phyloP scores from a whole-genome alignment of 2,797 vertebrate species.

The Potorous gilbertii region DNA sequence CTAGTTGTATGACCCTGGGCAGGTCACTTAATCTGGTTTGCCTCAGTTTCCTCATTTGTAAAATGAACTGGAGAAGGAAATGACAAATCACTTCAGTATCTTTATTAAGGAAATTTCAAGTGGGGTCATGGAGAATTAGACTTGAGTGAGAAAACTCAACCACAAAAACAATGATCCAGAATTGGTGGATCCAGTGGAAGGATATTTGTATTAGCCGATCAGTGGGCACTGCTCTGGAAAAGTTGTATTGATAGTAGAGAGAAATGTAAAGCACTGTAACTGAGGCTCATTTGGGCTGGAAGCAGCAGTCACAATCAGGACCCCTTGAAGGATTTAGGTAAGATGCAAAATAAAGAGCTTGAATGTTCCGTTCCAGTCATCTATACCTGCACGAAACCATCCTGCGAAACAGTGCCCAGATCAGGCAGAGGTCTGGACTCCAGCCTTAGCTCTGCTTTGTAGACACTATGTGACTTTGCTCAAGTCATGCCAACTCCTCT shows the following conservation, averaged over 20 bases:
- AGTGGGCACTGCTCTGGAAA: background rate
- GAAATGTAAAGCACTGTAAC: background rate
- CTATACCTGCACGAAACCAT: accelerated
- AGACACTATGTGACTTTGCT: background rate
- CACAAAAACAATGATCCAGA: background rate
- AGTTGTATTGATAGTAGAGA: background rate
- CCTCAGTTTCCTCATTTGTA: background rate
- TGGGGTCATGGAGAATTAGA: background rate
- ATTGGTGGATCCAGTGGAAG: background rate
- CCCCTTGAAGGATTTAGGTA: background rate
- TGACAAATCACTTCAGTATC: accelerated
- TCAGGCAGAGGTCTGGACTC: too few relatives aligned
- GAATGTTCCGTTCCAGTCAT: background rate
- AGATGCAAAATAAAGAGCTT: background rate
- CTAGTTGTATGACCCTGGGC: background rate
- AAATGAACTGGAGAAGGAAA: background rate
- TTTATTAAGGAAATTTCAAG: background rate
- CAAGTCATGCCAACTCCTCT: background rate
- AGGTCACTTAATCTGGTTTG: background rate
- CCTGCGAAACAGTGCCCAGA: background rate
- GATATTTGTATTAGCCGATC: background rate
- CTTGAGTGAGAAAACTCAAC: background rate
- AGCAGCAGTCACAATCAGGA: background rate
- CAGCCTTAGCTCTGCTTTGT: background rate
- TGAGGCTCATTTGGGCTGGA: background rate